phyloP scores from a whole-genome alignment of 2,113 vertebrate genomes.

The Cervus canadensis region DNA sequence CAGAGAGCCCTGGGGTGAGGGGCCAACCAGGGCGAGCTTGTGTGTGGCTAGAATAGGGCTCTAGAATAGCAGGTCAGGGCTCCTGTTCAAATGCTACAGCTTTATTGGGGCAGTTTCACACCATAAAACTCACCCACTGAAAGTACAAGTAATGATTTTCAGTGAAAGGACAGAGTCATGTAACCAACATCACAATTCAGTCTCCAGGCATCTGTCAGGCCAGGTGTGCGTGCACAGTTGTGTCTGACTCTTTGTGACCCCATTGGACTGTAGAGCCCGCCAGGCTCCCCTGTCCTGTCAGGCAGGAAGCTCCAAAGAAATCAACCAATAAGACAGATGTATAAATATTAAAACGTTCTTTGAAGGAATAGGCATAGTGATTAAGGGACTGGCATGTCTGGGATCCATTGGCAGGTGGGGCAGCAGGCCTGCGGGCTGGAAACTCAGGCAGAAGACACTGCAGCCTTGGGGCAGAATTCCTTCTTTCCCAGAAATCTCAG shows the following conservation, averaged over 20 bases:
- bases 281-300: background rate
- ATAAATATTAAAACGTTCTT: background rate
- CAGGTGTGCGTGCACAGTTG: background rate
- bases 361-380: background rate
- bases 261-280: background rate
- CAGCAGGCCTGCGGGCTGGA: background rate
- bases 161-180: background rate
- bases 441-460: background rate
- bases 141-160: background rate
- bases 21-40: background rate
- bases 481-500: background rate
- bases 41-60: background rate
- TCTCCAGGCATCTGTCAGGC: background rate
- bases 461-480: background rate
- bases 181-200: too few species aligned
- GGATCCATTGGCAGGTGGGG: too few species aligned
- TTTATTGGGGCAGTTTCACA: too few species aligned
- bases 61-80: background rate
- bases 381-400: background rate
- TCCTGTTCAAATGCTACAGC: background rate
- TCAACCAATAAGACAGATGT: fast-evolving
- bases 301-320: background rate
- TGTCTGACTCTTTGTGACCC: background rate
- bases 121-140: background rate
- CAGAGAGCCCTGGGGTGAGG: background rate